Conservation (phyloP, 2,113 vertebrate species). For the cattle (Bos taurus) region DNA sequence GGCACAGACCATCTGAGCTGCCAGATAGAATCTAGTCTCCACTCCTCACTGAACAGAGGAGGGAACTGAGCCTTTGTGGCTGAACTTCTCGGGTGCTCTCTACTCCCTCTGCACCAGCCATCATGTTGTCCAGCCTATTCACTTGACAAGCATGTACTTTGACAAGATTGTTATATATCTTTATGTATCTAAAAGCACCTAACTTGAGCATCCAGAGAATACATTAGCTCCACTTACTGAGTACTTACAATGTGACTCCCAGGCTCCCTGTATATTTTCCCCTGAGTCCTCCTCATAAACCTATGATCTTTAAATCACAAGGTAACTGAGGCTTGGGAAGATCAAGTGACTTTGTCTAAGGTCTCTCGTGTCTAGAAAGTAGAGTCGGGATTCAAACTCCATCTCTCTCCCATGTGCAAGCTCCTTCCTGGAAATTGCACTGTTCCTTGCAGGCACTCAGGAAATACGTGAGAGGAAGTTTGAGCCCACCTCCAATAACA, state of each 20-base stretch:
- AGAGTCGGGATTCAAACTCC: background rate
- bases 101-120: background rate
- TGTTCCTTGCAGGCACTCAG: background rate
- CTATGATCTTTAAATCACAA: background rate
- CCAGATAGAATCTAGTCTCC: background rate
- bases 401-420: background rate
- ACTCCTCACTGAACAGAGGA: background rate
- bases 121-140: background rate
- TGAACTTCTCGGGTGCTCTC: background rate
- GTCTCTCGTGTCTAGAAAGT: background rate
- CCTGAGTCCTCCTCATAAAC: background rate
- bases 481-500: background rate
- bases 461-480: background rate
- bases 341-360: background rate
- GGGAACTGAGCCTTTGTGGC: background rate
- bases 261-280: background rate
- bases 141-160: background rate
- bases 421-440: background rate
- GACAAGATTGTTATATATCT: background rate
- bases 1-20: background rate
- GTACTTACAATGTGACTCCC: too few relatives aligned
- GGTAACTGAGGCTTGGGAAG: background rate
- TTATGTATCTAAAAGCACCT: background rate
- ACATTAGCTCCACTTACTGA: background rate
- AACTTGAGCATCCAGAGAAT: background rate